Base-by-base conservation (phyloP, 2,797 vertebrate species). In the Sebastes kiyomatsui region DNA sequence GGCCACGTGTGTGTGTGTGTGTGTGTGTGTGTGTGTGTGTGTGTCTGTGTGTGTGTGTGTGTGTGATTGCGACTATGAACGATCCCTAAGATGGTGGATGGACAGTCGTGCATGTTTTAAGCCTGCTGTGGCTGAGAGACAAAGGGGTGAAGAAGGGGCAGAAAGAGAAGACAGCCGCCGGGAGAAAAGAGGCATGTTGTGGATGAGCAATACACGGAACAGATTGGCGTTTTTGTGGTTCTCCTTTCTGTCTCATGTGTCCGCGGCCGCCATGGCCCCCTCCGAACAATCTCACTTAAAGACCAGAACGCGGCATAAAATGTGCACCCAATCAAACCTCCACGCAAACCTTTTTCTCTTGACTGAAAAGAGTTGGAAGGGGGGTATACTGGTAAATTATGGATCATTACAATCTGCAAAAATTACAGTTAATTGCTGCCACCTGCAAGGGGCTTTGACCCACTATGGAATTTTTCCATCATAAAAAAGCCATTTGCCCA, bases 401-500 rank as follows among this genome's bases (percentile, higher is more conserved):
- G 95, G 96, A 96, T 96, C 96, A 97, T 97, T 97, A 96, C 97
- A 94, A 91, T 96, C 95, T 95, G 94, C 94, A 95, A 94, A 95
- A 96, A 96, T 95, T 96, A 95, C 95, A 96, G 95, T 96, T 97
- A 97, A 97, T 97, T 97, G 96, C 96, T 96, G 96, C 95, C 96
- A 96, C 94, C 97, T 97, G 96, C 96, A 89, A 94, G 94, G 93
- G 95, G 95, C 92, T 96, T 94, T 96, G 95, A 96, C 96, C 95
- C 95, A 88, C 92, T 88, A 93, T 87, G 94, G 94, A 94, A 95
- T 95, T 96, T 96, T 96, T 95, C 94, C 93, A 90, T 95, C 94
- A 95, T 96, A 95, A 95, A 95, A 95, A 95, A 94, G 86, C 90
- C 90, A 94, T 94, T 95, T 93, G 89, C 88, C 92, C 87, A 75